phyloP scores from a whole-genome alignment of 2,113 vertebrate species.

The Phodopus roborovskii region DNA sequence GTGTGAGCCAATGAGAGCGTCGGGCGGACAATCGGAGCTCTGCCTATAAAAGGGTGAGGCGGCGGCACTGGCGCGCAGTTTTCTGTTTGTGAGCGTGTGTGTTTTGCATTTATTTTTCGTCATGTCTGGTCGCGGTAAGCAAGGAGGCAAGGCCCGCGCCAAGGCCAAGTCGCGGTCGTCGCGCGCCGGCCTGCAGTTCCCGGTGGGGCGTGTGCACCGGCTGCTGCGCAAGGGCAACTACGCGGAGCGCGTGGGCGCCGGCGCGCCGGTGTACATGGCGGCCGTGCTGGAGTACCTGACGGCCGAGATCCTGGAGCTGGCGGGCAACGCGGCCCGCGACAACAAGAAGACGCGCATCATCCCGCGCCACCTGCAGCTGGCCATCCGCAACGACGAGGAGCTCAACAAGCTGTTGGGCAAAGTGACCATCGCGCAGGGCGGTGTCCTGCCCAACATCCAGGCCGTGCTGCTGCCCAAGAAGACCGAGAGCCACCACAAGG shows the following conservation, averaged over 20 bases:
- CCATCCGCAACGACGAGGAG: conserved; percentile 94
- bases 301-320: conserved; percentile 91
- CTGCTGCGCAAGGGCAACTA: conserved; percentile 92
- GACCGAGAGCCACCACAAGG: conserved; percentile 79
- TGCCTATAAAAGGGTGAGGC: conserved; percentile 65
- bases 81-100: accelerated
- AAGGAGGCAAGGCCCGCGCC: conserved; percentile 89
- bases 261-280: conserved; percentile 91
- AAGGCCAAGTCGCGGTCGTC: conserved; percentile 94
- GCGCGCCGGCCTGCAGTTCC: conserved; percentile 91
- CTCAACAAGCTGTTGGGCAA: conserved; percentile 94
- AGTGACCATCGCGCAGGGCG: conserved; percentile 92
- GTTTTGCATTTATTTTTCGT: accelerated
- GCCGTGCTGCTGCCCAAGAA: neutral
- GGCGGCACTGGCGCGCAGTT: accelerated
- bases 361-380: conserved; percentile 93
- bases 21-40: neutral
- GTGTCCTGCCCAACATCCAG: conserved; percentile 35
- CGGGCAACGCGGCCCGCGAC: conserved; percentile 87
- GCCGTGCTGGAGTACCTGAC: conserved; percentile 92
- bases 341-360: conserved; percentile 88
- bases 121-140: conserved; percentile 87
- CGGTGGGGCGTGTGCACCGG: conserved; percentile 93
- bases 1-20: conserved; percentile 47
- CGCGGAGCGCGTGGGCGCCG: conserved; percentile 91